phyloP scores from a whole-genome alignment of 2,888 invertebrate genomes.

The Tiliacea citrago region DNA sequence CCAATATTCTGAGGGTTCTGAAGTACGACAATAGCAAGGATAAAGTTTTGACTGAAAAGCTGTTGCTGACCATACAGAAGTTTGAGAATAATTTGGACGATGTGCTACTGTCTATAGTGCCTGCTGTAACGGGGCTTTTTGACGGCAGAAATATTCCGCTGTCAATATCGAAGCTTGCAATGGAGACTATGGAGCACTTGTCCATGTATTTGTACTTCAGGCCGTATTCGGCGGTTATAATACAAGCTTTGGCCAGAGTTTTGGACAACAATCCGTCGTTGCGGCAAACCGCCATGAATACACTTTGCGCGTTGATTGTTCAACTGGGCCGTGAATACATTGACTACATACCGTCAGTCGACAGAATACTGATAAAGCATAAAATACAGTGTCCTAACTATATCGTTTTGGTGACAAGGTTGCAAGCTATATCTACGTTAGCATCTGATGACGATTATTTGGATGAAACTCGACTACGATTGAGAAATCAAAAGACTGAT shows the following conservation, averaged over 20 bases:
- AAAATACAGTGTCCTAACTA: constrained; percentile 94
- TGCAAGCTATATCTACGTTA: constrained; percentile 94
- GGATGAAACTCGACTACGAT: constrained; percentile 91
- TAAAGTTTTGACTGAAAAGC: constrained; percentile 94
- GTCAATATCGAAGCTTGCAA: constrained; percentile 93
- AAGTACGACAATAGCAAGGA: constrained; percentile 97
- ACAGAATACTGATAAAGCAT: constrained; percentile 95
- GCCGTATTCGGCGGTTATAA: constrained; percentile 97
- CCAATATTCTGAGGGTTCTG: constrained; percentile 97
- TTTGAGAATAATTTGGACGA: constrained; percentile 99
- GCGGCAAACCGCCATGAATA: constrained; percentile 96
- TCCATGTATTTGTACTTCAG: constrained; percentile 97
- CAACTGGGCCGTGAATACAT: constrained; percentile 98
- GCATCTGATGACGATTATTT: constrained; percentile 94
- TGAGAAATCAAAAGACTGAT: constrained; percentile 93
- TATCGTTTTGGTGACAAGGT: constrained; percentile 94
- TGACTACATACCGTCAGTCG: constrained; percentile 98
- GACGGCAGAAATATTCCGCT: constrained; percentile 96
- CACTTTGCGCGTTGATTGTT: constrained; percentile 95
- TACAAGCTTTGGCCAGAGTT: constrained; percentile 97
- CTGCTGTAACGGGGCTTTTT: constrained; percentile 97
- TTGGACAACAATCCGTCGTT: constrained; percentile 95
- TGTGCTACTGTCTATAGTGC: constrained; percentile 97
- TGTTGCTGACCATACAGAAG: constrained; percentile 96
- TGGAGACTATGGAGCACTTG: constrained; percentile 97